Evolutionary conservation across 2,888 invertebrate species (phyloP).

Genomic region (Harpagoxenus sublaevis): DNA sequence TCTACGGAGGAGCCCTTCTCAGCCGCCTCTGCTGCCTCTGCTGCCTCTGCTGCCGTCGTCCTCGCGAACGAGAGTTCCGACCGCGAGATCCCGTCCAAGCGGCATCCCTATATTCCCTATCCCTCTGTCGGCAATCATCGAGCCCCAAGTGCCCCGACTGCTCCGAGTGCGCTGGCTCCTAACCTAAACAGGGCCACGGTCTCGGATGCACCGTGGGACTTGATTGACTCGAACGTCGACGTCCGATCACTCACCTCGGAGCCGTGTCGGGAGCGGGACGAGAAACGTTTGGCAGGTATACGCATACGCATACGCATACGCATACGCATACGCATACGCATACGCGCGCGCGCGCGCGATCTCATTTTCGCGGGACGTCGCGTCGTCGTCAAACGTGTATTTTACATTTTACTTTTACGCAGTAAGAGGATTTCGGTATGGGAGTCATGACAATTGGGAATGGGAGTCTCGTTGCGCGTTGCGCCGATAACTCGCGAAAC

Average conservation of each 20-base stretch:
- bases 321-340: not conserved
- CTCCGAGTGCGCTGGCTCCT: conserved; percentile 56
- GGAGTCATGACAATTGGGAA: no score
- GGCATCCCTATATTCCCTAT: conserved; percentile 8
- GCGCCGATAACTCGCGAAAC: no score
- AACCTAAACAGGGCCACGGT: conserved; percentile 62
- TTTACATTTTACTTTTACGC: no score
- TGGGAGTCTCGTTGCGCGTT: no score
- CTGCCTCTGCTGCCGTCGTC: not conserved
- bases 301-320: no score
- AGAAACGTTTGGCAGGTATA: conserved; percentile 60
- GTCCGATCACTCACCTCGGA: conserved; percentile 5
- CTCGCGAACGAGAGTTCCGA: conserved; percentile 35
- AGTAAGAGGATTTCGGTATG: no score
- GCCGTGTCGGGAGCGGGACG: conserved; percentile 31
- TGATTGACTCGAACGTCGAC: conserved; percentile 21
- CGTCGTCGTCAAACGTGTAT: no score
- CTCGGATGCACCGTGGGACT: conserved; percentile 57
- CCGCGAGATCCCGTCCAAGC: not conserved
- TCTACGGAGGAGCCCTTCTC: conserved; percentile 31
- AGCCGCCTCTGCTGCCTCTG: not conserved
- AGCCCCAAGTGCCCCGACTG: conserved; percentile 10
- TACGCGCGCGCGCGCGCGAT: no score
- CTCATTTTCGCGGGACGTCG: no score
- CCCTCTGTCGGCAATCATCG: conserved; percentile 36